Conservation (phyloP, 2,888 invertebrate genomes). For the Sesia bembeciformis region DNA sequence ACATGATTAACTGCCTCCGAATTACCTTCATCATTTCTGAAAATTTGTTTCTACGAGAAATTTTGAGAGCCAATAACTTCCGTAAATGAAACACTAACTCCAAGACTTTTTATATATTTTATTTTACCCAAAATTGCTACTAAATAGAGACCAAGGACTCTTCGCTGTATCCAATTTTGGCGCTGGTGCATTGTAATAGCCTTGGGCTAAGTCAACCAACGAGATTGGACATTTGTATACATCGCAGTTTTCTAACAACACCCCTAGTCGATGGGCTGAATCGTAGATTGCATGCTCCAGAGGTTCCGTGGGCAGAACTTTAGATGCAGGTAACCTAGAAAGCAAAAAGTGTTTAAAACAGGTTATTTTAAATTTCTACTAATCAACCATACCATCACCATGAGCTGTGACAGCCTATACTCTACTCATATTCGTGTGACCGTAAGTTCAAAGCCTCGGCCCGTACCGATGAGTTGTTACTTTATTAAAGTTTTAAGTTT, state of each 20-base stretch:
- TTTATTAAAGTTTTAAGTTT: too few relatives aligned
- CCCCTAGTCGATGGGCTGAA: slow-evolving; percentile 71
- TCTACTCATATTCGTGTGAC: too few relatives aligned
- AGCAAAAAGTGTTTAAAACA: not conserved
- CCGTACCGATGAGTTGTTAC: too few relatives aligned
- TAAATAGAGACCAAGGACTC: slow-evolving; percentile 55
- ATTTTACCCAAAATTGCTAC: slow-evolving; percentile 18
- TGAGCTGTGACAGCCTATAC: too few relatives aligned
- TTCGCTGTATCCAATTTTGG: slow-evolving; percentile 31
- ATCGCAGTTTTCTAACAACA: slow-evolving; percentile 65
- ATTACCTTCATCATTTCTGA: too few relatives aligned
- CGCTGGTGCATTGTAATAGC: slow-evolving; percentile 65
- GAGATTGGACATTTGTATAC: slow-evolving; percentile 80
- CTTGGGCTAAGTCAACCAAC: slow-evolving; percentile 80
- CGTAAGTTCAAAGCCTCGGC: too few relatives aligned
- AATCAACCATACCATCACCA: not conserved
- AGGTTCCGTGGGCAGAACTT: slow-evolving; percentile 77
- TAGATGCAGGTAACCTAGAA: slow-evolving; percentile 79
- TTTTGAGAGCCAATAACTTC: too few relatives aligned
- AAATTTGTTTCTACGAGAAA: too few relatives aligned
- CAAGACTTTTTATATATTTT: too few relatives aligned
- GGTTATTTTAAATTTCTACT: not conserved
- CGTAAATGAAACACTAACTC: too few relatives aligned
- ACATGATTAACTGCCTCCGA: too few relatives aligned
- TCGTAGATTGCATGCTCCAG: slow-evolving; percentile 79